Conservation (phyloP, 2,113 vertebrate genomes). For the chimpanzee (Pan troglodytes) region NHGRI_mPanTro3-v2.1_pri NC_072402.2:89193501-89194000, state of each 20-base stretch:
- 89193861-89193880: neutral
- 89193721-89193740: neutral
- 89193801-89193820: neutral
- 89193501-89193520: neutral
- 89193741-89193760: neutral
- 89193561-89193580: neutral
- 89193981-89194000: neutral
- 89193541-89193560: neutral
- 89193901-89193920: neutral
- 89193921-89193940: neutral
- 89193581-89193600: neutral
- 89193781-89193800: neutral
- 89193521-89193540: neutral
- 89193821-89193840: neutral
- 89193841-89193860: neutral
- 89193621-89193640: neutral
- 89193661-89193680: neutral
- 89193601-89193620: neutral
- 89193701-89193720: neutral
- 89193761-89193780: neutral
- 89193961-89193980: neutral
- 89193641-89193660: neutral
- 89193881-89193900: neutral
- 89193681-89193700: neutral
- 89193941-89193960: neutral